phyloP scores from a whole-genome alignment of 2,797 vertebrate species.

The Limosa lapponica region DNA sequence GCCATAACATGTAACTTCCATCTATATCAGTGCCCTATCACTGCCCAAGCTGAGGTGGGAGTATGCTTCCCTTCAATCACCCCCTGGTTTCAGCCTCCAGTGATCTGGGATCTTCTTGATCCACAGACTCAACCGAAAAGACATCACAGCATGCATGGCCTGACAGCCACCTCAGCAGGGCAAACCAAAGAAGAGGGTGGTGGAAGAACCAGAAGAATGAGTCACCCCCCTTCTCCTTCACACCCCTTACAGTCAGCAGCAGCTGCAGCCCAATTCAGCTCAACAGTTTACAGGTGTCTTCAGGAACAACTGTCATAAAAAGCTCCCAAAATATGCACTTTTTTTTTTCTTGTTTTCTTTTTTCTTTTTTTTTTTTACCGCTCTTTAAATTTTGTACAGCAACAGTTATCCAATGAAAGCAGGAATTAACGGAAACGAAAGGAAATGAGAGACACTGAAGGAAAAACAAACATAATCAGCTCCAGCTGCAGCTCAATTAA shows the following conservation, averaged over 20 bases:
- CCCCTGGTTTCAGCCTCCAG: neutral
- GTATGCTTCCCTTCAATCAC: neutral
- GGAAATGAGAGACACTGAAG: conserved; percentile 66
- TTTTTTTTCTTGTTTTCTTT: neutral
- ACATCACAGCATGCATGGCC: too few species aligned
- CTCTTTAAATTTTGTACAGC: conserved; percentile 47
- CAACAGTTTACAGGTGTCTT: conserved; percentile 50
- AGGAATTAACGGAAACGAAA: conserved; percentile 62
- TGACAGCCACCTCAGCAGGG: neutral
- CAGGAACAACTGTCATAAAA: conserved; percentile 47
- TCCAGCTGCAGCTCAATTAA: conserved; percentile 72
- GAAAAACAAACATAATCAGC: conserved; percentile 69
- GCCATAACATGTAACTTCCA: accelerated
- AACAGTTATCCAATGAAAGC: conserved; percentile 55
- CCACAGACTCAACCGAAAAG: neutral
- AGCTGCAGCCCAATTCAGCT: conserved; percentile 40
- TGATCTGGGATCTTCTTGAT: neutral
- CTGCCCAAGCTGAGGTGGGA: neutral
- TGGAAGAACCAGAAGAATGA: neutral
- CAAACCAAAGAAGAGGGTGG: neutral
- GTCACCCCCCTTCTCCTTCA: neutral
- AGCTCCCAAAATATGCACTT: neutral
- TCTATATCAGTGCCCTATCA: accelerated
- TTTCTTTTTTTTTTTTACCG: neutral
- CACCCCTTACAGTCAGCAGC: neutral